A percentile compares a stretch with the other conserved stretches of the same genome.
Evolutionary conservation across 2,113 vertebrate species (phyloP).

Genomic region (Eubucco bourcierii): DNA sequence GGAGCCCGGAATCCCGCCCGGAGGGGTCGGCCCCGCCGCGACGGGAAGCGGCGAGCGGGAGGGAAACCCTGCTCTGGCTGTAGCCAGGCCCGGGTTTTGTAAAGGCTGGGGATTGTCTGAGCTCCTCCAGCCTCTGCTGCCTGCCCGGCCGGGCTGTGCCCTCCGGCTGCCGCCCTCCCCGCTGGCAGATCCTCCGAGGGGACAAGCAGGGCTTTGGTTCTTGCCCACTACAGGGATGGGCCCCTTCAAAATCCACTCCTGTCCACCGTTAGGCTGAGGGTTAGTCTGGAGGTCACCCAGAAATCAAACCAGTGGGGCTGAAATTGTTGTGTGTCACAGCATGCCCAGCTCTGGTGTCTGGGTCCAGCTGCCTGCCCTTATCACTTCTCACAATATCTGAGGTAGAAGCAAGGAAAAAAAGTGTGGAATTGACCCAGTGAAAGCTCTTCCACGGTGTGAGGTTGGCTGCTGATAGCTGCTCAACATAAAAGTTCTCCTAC

Average conservation of each 20-base stretch:
- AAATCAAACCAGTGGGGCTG: conserved; percentile 14
- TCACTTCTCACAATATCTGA: neutral
- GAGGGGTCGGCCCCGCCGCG: neutral
- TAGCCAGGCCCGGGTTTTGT: neutral
- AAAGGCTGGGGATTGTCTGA: neutral
- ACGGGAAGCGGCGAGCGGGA: neutral
- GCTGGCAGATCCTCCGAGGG: accelerated
- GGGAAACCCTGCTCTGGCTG: too few relatives aligned
- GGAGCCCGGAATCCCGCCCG: neutral
- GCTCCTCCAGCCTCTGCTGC: accelerated
- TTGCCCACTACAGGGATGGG: neutral
- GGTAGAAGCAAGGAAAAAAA: neutral
- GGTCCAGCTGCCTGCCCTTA: neutral
- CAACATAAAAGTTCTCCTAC: neutral
- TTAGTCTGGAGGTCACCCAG: conserved; percentile 20
- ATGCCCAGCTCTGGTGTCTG: neutral
- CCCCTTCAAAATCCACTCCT: neutral
- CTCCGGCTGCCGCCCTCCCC: neutral
- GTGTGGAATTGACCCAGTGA: neutral
- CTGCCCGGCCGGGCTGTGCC: neutral
- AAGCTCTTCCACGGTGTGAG: neutral
- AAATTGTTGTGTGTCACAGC: neutral
- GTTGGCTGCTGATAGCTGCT: neutral
- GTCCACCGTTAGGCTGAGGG: neutral
- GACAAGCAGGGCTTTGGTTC: neutral